These are phyloP conservation scores for Hyalella azteca DNA, from an alignment of 2,888 invertebrate genomes.

Conservation along the genomic window DNA sequence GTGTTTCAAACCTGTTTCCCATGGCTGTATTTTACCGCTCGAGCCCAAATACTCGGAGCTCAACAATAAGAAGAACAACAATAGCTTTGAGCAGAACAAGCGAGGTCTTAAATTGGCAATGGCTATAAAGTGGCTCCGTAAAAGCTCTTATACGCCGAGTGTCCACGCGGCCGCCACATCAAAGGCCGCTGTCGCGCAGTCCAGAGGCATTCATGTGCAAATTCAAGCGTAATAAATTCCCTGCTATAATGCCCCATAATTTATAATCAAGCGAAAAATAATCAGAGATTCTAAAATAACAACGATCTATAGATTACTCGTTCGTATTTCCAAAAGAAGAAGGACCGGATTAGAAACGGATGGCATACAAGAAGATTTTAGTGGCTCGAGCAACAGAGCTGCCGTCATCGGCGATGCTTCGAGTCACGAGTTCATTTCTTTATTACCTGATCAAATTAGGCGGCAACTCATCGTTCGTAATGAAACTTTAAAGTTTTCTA, in stretches of 20 bases:
- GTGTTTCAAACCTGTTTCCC: too few species aligned
- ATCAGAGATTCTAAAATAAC: slow-evolving; percentile 33
- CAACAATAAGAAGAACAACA: too few species aligned
- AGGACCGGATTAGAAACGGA: slow-evolving; percentile 12
- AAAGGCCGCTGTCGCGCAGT: background rate
- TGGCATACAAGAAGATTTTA: background rate
- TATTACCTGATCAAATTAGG: slow-evolving; percentile 30
- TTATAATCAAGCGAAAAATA: slow-evolving; percentile 36
- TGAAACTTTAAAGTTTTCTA: too few species aligned
- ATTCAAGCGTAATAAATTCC: slow-evolving; percentile 7
- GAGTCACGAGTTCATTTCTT: slow-evolving; percentile 25
- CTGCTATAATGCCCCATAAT: slow-evolving; percentile 21
- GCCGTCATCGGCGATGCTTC: background rate
- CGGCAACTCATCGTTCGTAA: background rate
- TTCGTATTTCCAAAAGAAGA: slow-evolving; percentile 16
- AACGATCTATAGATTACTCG: slow-evolving; percentile 26
- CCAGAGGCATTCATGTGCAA: slow-evolving; percentile 27
- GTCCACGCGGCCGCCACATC: slow-evolving; percentile 5
- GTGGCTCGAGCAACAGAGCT: background rate
- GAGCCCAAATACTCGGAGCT: too few species aligned
- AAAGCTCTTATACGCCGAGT: slow-evolving; percentile 21
- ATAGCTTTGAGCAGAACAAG: background rate
- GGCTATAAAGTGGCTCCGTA: slow-evolving; percentile 27
- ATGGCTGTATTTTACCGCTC: too few species aligned
- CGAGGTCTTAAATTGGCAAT: slow-evolving; percentile 21